Evolutionary conservation across 2,797 vertebrate genomes (phyloP).

Genomic region (Botia kubotai): DNA sequence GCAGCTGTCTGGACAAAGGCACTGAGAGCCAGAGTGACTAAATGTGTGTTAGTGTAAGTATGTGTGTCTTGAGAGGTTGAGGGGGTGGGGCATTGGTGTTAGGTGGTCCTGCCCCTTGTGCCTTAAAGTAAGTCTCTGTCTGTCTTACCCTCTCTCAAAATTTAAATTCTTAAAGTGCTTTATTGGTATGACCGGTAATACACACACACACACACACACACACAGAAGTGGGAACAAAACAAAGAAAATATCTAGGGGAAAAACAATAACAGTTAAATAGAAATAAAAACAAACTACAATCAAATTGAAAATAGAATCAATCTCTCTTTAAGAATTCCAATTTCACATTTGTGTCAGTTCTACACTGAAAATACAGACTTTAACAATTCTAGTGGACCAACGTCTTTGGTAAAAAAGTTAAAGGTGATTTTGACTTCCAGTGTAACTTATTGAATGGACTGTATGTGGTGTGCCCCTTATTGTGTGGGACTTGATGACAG

Average conservation of each 20-base stretch:
- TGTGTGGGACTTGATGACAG: slow-evolving; percentile 3
- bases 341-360: too few species aligned
- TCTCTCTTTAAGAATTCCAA: too few species aligned
- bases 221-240: too few species aligned
- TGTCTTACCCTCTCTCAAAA: slow-evolving; percentile 7
- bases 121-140: slow-evolving; percentile 53
- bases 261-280: too few species aligned
- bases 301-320: too few species aligned
- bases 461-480: neutral
- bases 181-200: neutral
- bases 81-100: slow-evolving; percentile 67
- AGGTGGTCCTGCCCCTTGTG: slow-evolving; percentile 69
- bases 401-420: too few species aligned
- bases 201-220: too few species aligned
- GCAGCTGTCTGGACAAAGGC: slow-evolving; percentile 53
- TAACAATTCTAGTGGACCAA: neutral
- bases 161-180: neutral
- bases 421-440: too few species aligned
- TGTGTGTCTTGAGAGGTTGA: slow-evolving; percentile 66
- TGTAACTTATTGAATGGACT: neutral
- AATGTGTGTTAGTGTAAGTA: slow-evolving; percentile 58
- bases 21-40: slow-evolving; percentile 66
- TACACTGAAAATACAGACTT: too few species aligned
- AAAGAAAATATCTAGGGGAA: neutral
- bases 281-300: too few species aligned